Evolutionary conservation across 2,888 invertebrate species (phyloP).

Genomic region (Ptilodon capucinus): DNA sequence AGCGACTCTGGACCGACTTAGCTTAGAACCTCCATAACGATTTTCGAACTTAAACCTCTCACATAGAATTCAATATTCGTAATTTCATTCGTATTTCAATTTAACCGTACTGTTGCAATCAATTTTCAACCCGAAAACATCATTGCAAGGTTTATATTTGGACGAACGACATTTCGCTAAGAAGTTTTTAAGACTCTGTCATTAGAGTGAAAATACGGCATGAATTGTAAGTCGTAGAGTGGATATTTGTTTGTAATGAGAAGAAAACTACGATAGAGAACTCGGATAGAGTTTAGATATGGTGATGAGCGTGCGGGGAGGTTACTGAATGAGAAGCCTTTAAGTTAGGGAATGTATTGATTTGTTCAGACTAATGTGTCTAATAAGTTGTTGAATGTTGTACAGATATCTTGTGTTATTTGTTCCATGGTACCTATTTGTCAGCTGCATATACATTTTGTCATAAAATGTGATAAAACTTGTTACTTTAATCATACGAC

Average conservation of each 20-base stretch:
- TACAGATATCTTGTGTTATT: no score
- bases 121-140: slow-evolving; percentile 37
- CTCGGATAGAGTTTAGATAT: background rate
- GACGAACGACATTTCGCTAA: slow-evolving; percentile 6
- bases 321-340: no score
- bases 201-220: slow-evolving; percentile 51
- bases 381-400: no score
- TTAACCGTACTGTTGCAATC: slow-evolving; percentile 24
- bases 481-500: no score
- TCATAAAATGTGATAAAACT: no score
- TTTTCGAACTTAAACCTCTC: slow-evolving; percentile 36
- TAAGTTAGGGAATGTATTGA: no score
- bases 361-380: no score
- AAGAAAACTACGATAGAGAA: slow-evolving; percentile 13
- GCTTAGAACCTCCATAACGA: slow-evolving; percentile 20
- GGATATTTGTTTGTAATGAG: slow-evolving; percentile 33
- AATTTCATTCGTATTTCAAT: slow-evolving; percentile 3
- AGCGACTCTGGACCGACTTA: slow-evolving; percentile 50
- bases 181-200: slow-evolving; percentile 31
- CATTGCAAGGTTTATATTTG: slow-evolving; percentile 35
- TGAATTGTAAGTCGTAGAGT: slow-evolving; percentile 39
- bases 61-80: slow-evolving; percentile 35
- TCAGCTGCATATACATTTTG: no score
- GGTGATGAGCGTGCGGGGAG: background rate
- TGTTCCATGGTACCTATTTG: no score